Evolutionary conservation across 1,140 invertebrate species (phyloP).

Genomic region (Drosophila punjabiensis): DNA sequence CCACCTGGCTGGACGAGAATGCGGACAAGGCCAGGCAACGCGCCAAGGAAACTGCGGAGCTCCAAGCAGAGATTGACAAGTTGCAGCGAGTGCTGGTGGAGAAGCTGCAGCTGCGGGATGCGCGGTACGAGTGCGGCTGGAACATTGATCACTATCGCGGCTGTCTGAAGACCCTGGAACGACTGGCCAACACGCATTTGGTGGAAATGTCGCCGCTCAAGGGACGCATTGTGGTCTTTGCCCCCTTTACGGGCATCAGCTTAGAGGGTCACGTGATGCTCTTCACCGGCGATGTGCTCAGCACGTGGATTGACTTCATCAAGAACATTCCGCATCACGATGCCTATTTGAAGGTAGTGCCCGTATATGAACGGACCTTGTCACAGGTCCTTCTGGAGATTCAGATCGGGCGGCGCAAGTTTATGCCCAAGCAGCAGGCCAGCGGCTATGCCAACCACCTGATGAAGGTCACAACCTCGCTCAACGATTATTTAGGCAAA

Average conservation of each 20-base stretch:
- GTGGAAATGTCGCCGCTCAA: conserved; percentile 89
- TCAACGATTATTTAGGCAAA: conserved; percentile 91
- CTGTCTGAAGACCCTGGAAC: conserved; percentile 91
- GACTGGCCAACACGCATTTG: conserved; percentile 90
- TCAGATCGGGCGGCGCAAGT: conserved; percentile 94
- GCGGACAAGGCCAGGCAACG: conserved; percentile 88
- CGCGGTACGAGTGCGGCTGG: conserved; percentile 94
- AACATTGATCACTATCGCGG: conserved; percentile 94
- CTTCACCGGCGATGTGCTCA: conserved; percentile 95
- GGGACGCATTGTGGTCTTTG: conserved; percentile 92
- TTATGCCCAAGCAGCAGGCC: conserved; percentile 93
- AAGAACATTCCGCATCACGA: conserved; percentile 93
- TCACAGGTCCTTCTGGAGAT: conserved; percentile 93
- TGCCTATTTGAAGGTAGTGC: conserved; percentile 90
- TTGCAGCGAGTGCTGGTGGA: conserved; percentile 87
- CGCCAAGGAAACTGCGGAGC: conserved; percentile 87
- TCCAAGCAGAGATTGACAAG: conserved; percentile 89
- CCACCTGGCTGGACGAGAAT: conserved; percentile 89
- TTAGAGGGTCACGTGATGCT: conserved; percentile 95
- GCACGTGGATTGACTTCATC: conserved; percentile 96
- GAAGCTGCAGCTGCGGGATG: conserved; percentile 87
- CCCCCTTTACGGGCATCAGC: conserved; percentile 94
- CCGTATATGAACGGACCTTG: conserved; percentile 93
- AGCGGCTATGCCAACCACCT: conserved; percentile 93
- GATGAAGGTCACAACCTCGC: conserved; percentile 91